phyloP scores from a whole-genome alignment of 2,113 vertebrate genomes.

The Cromileptes altivelis region DNA sequence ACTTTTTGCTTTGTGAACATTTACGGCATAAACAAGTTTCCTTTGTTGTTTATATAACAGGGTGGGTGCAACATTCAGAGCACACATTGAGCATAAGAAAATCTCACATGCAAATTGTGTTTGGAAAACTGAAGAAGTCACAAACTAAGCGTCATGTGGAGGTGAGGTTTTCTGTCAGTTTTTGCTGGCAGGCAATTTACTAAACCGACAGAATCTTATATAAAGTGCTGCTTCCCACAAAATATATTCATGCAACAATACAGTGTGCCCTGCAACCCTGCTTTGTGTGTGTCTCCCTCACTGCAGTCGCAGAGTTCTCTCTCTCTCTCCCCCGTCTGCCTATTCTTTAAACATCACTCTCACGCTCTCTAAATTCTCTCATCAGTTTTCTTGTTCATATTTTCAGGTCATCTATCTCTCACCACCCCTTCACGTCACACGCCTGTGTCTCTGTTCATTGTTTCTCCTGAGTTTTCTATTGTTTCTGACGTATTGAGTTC shows the following conservation, averaged over 20 bases:
- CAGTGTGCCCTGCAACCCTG: conserved; percentile 3
- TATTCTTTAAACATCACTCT: not conserved
- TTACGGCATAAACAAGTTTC: not conserved
- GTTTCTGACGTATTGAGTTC: conserved; percentile 66
- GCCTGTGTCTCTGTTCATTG: conserved; percentile 12
- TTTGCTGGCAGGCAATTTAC: conserved; percentile 14
- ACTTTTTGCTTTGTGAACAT: not conserved
- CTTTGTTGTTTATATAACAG: not conserved
- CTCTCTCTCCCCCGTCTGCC: not conserved
- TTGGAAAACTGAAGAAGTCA: not conserved
- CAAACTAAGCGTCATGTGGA: conserved; percentile 10
- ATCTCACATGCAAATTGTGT: not conserved
- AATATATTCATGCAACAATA: conserved; percentile 35
- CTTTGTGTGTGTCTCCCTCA: not conserved
- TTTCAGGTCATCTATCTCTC: conserved; percentile 30
- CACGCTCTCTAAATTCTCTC: conserved; percentile 15
- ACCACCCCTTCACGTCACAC: not conserved
- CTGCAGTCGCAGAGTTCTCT: conserved; percentile 12
- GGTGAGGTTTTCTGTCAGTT: conserved; percentile 7
- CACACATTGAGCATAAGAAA: not conserved
- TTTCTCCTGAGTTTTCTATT: conserved; percentile 46
- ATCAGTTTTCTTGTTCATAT: conserved; percentile 17
- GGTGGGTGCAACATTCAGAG: not conserved
- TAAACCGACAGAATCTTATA: conserved; percentile 34
- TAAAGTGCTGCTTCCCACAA: conserved; percentile 12